A percentile compares a stretch with the other conserved stretches of the same genome.
Evolutionary conservation across 2,797 vertebrate species (phyloP).

Genomic region (Poecilia velifera): DNA sequence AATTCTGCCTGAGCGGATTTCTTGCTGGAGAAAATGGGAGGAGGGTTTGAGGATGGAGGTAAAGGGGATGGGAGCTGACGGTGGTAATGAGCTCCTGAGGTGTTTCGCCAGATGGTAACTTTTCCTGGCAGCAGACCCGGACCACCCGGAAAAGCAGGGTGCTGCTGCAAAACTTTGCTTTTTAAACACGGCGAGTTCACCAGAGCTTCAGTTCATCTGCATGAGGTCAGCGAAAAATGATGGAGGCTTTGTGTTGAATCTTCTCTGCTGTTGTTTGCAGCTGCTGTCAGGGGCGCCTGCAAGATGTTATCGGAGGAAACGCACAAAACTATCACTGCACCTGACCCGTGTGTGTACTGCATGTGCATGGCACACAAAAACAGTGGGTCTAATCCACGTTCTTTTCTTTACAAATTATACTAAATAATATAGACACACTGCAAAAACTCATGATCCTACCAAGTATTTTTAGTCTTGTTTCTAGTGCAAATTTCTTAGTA

Average conservation of each 20-base stretch:
- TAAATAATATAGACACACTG: too few relatives aligned
- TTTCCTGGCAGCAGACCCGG: conserved; percentile 45
- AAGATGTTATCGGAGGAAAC: too few relatives aligned
- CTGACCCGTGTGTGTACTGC: too few relatives aligned
- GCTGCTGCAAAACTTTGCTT: conserved; percentile 3
- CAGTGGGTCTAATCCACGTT: too few relatives aligned
- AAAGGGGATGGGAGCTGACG: conserved; percentile 29
- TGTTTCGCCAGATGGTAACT: conserved; percentile 16
- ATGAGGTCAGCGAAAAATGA: conserved; percentile 17
- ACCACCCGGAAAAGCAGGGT: conserved; percentile 45
- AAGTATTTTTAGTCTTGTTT: too few relatives aligned
- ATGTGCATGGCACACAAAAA: too few relatives aligned
- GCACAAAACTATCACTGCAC: too few relatives aligned
- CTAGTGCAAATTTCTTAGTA: too few relatives aligned
- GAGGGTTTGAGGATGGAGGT: neutral
- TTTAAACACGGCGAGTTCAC: neutral
- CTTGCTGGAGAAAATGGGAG: conserved; percentile 5
- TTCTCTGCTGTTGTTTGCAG: neutral
- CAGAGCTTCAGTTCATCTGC: conserved; percentile 18
- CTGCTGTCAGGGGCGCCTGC: neutral
- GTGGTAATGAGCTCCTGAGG: conserved; percentile 33
- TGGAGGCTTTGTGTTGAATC: neutral
- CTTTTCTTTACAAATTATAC: too few relatives aligned
- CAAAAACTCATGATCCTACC: too few relatives aligned
- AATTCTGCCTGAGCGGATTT: conserved; percentile 19